phyloP scores from a whole-genome alignment of 2,888 invertebrate genomes.

The Quadroppia sp. region DNA sequence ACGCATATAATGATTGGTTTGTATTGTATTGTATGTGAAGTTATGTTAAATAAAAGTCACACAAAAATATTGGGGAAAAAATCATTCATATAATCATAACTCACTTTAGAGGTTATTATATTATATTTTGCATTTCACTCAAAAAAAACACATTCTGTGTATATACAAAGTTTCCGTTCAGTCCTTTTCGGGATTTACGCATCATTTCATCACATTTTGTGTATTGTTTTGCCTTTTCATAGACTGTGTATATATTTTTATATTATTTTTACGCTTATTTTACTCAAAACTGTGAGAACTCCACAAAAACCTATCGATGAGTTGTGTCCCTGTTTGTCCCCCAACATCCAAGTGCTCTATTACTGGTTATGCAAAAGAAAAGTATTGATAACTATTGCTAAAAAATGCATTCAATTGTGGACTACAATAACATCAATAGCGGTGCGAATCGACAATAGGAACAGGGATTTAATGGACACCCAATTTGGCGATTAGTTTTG shows the following conservation, averaged over 20 bases:
- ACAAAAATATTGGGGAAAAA: not conserved
- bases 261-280: not conserved
- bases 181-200: slow-evolving; percentile 3
- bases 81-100: not conserved
- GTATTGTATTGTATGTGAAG: not conserved
- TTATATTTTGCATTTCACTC: not conserved
- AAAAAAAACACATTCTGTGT: no score
- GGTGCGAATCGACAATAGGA: slow-evolving; percentile 23
- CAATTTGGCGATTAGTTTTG: not conserved
- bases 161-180: slow-evolving; percentile 14
- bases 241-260: no score
- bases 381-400: not conserved
- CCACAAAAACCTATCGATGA: not conserved
- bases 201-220: slow-evolving; percentile 22
- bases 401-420: not conserved
- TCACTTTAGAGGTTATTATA: not conserved
- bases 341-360: not conserved
- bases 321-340: not conserved
- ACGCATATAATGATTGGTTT: not conserved
- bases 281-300: not conserved
- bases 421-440: not conserved
- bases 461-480: not conserved
- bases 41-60: not conserved
- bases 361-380: not conserved
- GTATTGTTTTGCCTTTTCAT: slow-evolving; percentile 3